Conservation (phyloP, 92 coral and sea anemone species). For the Zoanthus sansibaricus region DNA sequence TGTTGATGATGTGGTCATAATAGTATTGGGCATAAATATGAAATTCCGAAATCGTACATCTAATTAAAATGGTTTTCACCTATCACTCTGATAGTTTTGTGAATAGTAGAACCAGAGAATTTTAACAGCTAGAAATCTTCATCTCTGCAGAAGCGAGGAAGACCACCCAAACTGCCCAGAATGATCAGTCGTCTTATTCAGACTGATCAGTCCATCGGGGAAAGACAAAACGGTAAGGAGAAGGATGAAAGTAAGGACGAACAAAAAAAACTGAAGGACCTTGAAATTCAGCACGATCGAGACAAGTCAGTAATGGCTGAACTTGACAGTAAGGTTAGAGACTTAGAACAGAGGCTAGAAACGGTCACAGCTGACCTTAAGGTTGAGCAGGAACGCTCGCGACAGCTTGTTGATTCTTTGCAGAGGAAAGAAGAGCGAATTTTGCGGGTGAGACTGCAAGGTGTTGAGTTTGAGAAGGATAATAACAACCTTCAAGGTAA, state of each 20-base stretch:
- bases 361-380: conserved; percentile 71
- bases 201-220: conserved; percentile 2
- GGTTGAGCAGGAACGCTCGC: conserved; percentile 72
- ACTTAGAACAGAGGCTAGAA: conserved; percentile 72
- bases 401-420: conserved; percentile 59
- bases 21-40: no score
- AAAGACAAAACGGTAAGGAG: not conserved
- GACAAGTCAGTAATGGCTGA: conserved; percentile 63
- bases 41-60: no score
- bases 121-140: not conserved
- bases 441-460: conserved; percentile 30
- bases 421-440: conserved; percentile 57
- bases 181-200: conserved; percentile 18
- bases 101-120: not conserved
- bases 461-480: conserved; percentile 33
- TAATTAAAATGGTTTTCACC: no score
- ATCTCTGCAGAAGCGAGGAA: conserved; percentile 31
- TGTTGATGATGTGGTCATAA: no score
- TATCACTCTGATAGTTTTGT: no score
- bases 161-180: not conserved
- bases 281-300: conserved; percentile 44
- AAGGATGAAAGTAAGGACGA: not conserved
- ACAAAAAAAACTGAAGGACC: conserved; percentile 9
- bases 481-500: conserved; percentile 46
- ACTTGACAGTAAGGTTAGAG: conserved; percentile 68